phyloP scores from a whole-genome alignment of 2,113 vertebrate genomes.

The Coryphaenoides rupestris region DNA sequence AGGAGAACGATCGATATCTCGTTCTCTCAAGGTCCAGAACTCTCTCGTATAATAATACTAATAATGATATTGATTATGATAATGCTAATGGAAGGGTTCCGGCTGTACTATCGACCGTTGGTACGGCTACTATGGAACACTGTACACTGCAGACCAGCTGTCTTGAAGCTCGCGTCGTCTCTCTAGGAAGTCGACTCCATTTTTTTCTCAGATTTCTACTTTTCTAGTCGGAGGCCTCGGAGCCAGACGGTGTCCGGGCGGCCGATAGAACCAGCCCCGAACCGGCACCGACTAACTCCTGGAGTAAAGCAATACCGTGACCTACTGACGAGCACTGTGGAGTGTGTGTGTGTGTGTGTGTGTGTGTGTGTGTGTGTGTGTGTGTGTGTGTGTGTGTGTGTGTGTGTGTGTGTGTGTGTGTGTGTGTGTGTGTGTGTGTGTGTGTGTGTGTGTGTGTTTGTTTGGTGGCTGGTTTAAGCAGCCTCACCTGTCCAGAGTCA shows the following conservation, averaged over 20 bases:
- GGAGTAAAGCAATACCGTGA: background rate
- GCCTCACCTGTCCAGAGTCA: too few relatives aligned
- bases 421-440: too few relatives aligned
- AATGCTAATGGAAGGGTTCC: background rate
- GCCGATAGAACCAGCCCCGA: background rate
- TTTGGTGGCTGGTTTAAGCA: too few relatives aligned
- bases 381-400: too few relatives aligned
- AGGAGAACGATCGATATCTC: too few relatives aligned
- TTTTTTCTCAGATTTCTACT: too few relatives aligned
- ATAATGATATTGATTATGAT: background rate
- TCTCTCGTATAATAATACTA: background rate
- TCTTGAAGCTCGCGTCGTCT: conserved; percentile 28
- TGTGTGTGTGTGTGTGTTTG: too few relatives aligned
- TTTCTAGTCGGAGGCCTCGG: background rate
- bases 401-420: too few relatives aligned
- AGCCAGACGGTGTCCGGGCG: conserved; percentile 16
- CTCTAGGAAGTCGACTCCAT: background rate
- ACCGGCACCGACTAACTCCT: background rate
- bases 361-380: too few relatives aligned
- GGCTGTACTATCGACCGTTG: too few relatives aligned
- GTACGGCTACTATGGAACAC: conserved; percentile 6
- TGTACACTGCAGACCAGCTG: conserved; percentile 64
- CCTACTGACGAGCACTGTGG: conserved; percentile 31
- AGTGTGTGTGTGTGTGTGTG: too few relatives aligned
- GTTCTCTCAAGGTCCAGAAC: too few relatives aligned